Percentiles rank a stretch among this genome's conserved stretches.
These are phyloP conservation scores for Accipiter cooperii DNA, from an alignment of 2,113 vertebrate species.

Conservation along the genomic window DNA sequence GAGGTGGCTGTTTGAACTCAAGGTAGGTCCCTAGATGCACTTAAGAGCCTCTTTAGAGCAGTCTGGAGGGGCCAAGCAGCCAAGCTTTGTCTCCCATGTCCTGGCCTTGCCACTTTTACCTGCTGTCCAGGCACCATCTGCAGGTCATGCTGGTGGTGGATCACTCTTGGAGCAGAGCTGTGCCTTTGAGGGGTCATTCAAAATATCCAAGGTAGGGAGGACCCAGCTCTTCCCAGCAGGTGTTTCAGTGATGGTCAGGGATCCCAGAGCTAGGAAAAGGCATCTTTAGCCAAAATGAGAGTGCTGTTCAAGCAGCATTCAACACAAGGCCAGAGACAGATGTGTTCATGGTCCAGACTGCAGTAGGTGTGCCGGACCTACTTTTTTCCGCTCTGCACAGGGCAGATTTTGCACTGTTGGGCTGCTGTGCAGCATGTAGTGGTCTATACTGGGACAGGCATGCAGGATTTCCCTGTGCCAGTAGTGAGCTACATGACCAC, in stretches of 20 bases:
- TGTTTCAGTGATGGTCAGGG: background rate
- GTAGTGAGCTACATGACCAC: background rate
- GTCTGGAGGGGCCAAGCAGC: background rate
- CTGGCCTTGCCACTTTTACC: background rate
- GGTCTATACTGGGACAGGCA: background rate
- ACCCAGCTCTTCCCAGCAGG: background rate
- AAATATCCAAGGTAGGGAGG: background rate
- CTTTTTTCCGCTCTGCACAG: background rate
- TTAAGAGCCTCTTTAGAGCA: background rate
- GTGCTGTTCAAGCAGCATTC: background rate
- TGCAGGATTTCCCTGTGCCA: background rate
- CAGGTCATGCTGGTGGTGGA: rapidly evolving
- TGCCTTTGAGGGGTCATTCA: background rate
- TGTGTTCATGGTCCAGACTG: background rate
- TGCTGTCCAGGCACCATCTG: background rate
- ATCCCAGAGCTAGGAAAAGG: background rate
- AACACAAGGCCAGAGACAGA: background rate
- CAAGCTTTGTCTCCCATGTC: background rate
- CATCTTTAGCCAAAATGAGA: background rate
- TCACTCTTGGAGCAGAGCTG: background rate
- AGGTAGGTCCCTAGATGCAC: background rate
- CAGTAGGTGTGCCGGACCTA: too few relatives aligned
- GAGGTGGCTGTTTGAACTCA: background rate
- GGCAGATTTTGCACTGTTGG: background rate
- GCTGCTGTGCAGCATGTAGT: background rate